Conservation (phyloP, 2,888 invertebrate genomes). For the Macaria notata region DNA sequence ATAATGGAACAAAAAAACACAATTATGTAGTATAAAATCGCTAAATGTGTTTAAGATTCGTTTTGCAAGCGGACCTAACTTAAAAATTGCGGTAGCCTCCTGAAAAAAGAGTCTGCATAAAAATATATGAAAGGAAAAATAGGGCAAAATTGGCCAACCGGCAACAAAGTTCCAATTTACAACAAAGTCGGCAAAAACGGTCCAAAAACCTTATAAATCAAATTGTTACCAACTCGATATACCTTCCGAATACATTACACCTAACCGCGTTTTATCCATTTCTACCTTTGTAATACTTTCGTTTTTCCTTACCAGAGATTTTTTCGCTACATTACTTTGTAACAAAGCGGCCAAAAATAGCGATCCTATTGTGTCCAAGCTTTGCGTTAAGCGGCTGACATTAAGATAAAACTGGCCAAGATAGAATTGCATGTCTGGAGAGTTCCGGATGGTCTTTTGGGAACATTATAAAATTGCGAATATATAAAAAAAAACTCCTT, state of each 20-base stretch:
- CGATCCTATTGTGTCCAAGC: constrained; percentile 31
- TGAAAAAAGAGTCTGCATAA: too few species aligned
- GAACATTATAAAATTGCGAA: too few species aligned
- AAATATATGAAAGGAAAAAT: too few species aligned
- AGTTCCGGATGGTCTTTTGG: background rate
- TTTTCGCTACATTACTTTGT: constrained; percentile 37
- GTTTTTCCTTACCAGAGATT: constrained; percentile 30
- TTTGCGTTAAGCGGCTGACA: constrained; percentile 21
- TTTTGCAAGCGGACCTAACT: too few species aligned
- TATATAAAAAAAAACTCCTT: too few species aligned
- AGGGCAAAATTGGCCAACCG: background rate
- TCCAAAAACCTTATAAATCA: constrained; percentile 17
- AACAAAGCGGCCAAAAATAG: constrained; percentile 33
- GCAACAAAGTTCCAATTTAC: constrained; percentile 2
- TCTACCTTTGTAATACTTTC: constrained; percentile 28
- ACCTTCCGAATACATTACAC: constrained; percentile 15
- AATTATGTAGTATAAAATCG: too few species aligned
- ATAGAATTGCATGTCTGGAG: constrained; percentile 4
- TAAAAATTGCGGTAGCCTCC: too few species aligned
- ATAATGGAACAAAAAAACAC: too few species aligned
- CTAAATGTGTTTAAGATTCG: too few species aligned
- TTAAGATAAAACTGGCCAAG: constrained; percentile 18
- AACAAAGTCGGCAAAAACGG: constrained; percentile 2
- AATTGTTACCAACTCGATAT: constrained; percentile 10
- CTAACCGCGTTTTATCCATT: constrained; percentile 31